phyloP scores from a whole-genome alignment of 2,888 invertebrate species.

The Silvanus unidentatus region DNA sequence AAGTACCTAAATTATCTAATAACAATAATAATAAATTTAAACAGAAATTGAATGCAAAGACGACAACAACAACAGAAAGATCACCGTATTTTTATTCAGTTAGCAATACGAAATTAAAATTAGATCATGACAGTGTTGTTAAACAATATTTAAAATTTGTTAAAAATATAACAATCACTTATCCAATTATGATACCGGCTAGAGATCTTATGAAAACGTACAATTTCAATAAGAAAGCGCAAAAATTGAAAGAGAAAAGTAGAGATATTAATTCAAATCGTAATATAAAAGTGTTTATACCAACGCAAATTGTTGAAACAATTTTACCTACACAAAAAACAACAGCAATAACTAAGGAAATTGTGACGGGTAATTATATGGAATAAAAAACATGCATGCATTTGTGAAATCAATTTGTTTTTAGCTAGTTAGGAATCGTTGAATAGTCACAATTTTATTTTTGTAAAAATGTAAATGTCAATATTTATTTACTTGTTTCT shows the following conservation, averaged over 20 bases:
- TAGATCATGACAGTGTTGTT: slow-evolving; percentile 33
- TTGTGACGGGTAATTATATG: slow-evolving; percentile 23
- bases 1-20: slow-evolving; percentile 30
- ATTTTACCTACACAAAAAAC: slow-evolving; percentile 24
- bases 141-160: slow-evolving; percentile 41
- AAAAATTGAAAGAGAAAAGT: slow-evolving; percentile 46
- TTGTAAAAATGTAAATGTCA: too few species aligned
- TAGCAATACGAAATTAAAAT: slow-evolving; percentile 37
- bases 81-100: slow-evolving; percentile 39
- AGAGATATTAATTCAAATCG: slow-evolving; percentile 44
- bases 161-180: slow-evolving; percentile 52
- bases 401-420: neutral
- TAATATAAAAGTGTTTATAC: slow-evolving; percentile 39
- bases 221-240: slow-evolving; percentile 37
- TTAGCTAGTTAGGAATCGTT: too few species aligned
- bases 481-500: too few species aligned
- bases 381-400: neutral
- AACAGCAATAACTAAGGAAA: slow-evolving; percentile 17
- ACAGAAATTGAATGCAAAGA: slow-evolving; percentile 26
- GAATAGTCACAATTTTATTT: too few species aligned
- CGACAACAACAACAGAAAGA: slow-evolving; percentile 35
- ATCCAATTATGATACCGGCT: slow-evolving; percentile 59
- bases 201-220: slow-evolving; percentile 39
- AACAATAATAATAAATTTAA: slow-evolving; percentile 31
- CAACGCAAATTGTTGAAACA: slow-evolving; percentile 33